phyloP scores from a whole-genome alignment of 2,797 vertebrate species.

The Hemibagrus guttatus region DNA sequence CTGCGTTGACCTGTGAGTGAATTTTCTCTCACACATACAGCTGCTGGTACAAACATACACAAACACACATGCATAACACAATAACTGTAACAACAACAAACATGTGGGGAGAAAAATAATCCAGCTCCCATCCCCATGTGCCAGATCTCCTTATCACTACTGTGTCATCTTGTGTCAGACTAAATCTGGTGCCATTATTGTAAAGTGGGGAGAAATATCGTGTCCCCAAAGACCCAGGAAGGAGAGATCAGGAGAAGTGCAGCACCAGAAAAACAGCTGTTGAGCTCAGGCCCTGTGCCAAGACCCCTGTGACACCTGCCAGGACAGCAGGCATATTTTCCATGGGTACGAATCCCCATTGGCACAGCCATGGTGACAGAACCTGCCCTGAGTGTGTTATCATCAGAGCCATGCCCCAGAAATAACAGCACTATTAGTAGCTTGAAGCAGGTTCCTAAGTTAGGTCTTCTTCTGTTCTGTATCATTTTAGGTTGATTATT shows the following conservation, averaged over 20 bases:
- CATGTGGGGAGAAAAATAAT: background rate
- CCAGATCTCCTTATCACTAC: background rate
- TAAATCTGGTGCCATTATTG: background rate
- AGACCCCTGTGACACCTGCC: constrained; percentile 52
- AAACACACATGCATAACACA: background rate
- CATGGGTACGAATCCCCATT: constrained; percentile 48
- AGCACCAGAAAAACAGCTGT: constrained; percentile 54
- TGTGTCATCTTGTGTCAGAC: background rate
- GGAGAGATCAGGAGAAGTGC: constrained; percentile 23
- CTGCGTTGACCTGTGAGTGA: background rate
- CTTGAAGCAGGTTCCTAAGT: constrained; percentile 18
- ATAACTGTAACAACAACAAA: background rate
- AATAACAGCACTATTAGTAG: constrained; percentile 54
- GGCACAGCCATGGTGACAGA: constrained; percentile 52
- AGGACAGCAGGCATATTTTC: constrained; percentile 54
- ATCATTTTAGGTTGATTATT: background rate
- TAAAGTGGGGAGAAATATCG: background rate
- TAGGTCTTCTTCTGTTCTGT: background rate
- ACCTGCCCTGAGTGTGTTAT: constrained; percentile 39
- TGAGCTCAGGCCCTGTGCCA: constrained; percentile 42
- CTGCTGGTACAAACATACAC: background rate
- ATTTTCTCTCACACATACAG: background rate
- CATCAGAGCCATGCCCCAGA: constrained; percentile 46
- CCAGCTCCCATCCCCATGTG: background rate
- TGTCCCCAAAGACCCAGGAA: background rate